Evolutionary conservation across 2,113 vertebrate species (phyloP).

Genomic region (Atlantisia rogersi): DNA sequence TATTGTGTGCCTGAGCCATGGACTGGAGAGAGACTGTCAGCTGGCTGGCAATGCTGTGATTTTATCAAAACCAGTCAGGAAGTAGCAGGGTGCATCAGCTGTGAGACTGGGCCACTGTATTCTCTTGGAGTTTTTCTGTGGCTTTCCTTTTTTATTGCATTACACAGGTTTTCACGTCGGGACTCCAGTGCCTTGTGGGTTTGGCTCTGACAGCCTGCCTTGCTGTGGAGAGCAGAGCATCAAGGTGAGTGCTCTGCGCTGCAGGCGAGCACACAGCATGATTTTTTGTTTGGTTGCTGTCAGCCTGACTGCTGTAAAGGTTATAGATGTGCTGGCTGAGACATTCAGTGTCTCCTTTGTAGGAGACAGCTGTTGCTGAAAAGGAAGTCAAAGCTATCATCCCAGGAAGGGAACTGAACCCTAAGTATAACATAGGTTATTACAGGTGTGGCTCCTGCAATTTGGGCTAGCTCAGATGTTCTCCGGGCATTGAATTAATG

Average conservation of each 20-base stretch:
- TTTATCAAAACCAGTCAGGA: not conserved
- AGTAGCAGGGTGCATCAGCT: not conserved
- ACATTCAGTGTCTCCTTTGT: not conserved
- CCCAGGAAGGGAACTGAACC: not conserved
- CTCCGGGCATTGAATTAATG: not conserved
- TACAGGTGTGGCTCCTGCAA: not conserved
- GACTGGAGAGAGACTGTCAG: not conserved
- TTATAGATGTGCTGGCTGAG: not conserved
- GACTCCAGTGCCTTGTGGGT: not conserved
- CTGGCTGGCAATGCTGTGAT: not conserved
- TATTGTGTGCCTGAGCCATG: not conserved
- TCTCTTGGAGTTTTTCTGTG: not conserved
- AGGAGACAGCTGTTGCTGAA: not conserved
- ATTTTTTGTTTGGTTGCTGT: not conserved
- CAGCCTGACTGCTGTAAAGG: not conserved
- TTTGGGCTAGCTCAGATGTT: not conserved
- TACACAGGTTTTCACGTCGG: not conserved
- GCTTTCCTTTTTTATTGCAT: not conserved
- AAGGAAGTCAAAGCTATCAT: not conserved
- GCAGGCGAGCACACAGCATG: rapidly evolving
- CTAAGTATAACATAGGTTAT: not conserved
- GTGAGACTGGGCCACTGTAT: not conserved
- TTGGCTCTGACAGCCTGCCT: not conserved
- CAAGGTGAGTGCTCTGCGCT: rapidly evolving
- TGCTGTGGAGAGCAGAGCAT: not conserved